phyloP scores from a whole-genome alignment of 2,113 vertebrate genomes.

The Mesitornis unicolor region DNA sequence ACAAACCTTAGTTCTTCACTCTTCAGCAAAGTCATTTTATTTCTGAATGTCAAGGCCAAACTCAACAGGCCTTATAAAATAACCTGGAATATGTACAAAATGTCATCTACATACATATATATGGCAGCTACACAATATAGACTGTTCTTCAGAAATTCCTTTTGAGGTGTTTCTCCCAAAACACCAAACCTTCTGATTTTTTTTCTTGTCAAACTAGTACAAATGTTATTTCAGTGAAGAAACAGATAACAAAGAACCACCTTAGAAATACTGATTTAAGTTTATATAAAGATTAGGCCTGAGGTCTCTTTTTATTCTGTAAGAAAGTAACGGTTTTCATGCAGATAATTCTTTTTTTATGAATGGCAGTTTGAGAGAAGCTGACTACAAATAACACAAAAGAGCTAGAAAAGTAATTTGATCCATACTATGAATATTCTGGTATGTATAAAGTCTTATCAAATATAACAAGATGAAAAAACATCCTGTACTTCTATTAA shows the following conservation, averaged over 20 bases:
- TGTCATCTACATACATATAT: neutral
- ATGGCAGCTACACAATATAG: neutral
- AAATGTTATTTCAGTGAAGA: conserved; percentile 19
- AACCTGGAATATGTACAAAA: neutral
- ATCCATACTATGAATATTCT: neutral
- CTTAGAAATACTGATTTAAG: neutral
- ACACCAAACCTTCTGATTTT: neutral
- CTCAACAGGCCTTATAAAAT: neutral
- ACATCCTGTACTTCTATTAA: neutral
- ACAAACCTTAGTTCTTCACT: neutral
- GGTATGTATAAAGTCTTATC: neutral
- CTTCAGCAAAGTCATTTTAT: neutral
- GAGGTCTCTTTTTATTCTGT: neutral
- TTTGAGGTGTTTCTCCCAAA: neutral
- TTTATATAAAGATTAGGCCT: neutral
- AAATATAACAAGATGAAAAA: neutral
- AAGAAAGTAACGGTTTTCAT: neutral
- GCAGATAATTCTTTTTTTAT: neutral
- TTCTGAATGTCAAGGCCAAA: neutral
- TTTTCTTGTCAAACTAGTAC: neutral
- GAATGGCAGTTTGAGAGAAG: neutral
- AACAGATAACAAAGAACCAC: neutral
- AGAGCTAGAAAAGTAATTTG: neutral
- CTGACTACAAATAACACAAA: neutral
- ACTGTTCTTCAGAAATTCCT: neutral